Percentiles rank a stretch among this genome's conserved stretches.
Evolutionary conservation across 1,140 invertebrate species (phyloP).

Genomic region (Liolophura sinensis): DNA sequence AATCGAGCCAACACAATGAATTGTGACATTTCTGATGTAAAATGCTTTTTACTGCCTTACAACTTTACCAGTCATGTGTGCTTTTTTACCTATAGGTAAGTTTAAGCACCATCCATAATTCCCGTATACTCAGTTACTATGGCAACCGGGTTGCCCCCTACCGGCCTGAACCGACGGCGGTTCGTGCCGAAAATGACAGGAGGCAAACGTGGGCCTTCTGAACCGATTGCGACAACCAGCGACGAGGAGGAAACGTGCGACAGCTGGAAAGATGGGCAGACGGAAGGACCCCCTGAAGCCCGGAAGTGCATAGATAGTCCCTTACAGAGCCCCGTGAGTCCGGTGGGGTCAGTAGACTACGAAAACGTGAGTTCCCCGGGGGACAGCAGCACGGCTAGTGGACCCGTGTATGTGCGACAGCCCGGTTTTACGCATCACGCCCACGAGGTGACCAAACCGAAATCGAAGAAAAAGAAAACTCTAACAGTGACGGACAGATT

Average conservation of each 20-base stretch:
- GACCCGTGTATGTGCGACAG: conserved; percentile 56
- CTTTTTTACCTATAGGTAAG: too few relatives aligned
- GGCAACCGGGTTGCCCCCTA: too few relatives aligned
- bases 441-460: conserved; percentile 46
- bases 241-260: conserved; percentile 35
- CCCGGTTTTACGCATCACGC: conserved; percentile 58
- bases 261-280: conserved; percentile 22
- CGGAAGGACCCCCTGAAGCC: conserved; percentile 12
- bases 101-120: too few relatives aligned
- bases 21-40: too few relatives aligned
- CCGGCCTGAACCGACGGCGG: not conserved
- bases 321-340: conserved; percentile 8
- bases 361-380: conserved; percentile 50
- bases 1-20: too few relatives aligned
- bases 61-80: too few relatives aligned
- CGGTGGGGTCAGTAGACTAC: conserved; percentile 45
- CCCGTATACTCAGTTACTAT: too few relatives aligned
- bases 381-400: conserved; percentile 58
- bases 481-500: conserved; percentile 35
- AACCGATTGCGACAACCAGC: conserved; percentile 41
- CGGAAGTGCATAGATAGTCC: conserved; percentile 4
- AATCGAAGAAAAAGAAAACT: conserved; percentile 49
- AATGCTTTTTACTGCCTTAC: too few relatives aligned
- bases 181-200: conserved; percentile 12
- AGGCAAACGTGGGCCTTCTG: conserved; percentile 47